Conservation (phyloP, 2,797 vertebrate genomes). For the Onychomys leucogaster region DNA sequence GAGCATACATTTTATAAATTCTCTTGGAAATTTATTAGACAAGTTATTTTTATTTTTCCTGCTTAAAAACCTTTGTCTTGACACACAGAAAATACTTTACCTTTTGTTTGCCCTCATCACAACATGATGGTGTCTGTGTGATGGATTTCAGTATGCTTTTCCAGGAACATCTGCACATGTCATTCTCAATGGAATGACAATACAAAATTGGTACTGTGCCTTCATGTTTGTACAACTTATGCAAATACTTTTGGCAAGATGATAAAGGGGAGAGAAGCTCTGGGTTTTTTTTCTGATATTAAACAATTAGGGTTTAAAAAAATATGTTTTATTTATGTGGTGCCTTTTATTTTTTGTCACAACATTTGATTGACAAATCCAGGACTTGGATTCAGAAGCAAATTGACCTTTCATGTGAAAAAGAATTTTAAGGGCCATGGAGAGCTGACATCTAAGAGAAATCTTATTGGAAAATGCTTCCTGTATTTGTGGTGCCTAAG, state of each 20-base stretch:
- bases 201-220: neutral
- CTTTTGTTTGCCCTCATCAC: neutral
- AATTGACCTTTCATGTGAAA: slow-evolving; percentile 39
- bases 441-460: slow-evolving; percentile 39
- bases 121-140: neutral
- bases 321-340: neutral
- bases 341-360: neutral
- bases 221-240: neutral
- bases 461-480: slow-evolving; percentile 63
- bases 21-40: neutral
- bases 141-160: neutral
- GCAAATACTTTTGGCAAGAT: neutral
- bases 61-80: neutral
- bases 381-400: slow-evolving; percentile 41
- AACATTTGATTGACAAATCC: neutral
- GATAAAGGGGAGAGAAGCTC: neutral
- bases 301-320: neutral
- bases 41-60: neutral
- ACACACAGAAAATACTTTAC: neutral
- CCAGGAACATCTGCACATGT: neutral
- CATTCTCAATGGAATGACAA: neutral
- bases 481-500: slow-evolving; percentile 50
- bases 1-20: neutral
- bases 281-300: neutral
- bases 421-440: slow-evolving; percentile 39